These are phyloP conservation scores for Hemibagrus guttatus DNA, from an alignment of 2,797 vertebrate genomes.

Conservation along the genomic window DNA sequence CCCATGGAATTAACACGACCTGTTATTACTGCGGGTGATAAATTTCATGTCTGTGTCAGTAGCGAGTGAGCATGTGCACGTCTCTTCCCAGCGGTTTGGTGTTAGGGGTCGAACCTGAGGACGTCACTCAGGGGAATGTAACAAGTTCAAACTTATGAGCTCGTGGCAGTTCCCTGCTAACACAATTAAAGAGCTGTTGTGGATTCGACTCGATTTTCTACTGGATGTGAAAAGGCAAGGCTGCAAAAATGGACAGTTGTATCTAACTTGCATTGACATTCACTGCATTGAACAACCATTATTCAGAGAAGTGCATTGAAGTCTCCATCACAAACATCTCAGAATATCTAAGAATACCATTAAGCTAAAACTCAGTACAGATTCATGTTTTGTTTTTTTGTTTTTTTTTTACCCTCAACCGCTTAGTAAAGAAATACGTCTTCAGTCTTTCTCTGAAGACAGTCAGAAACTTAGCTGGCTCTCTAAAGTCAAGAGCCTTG, in stretches of 20 bases:
- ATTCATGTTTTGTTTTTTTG: background rate
- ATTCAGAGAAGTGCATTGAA: background rate
- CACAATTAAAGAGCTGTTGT: slow-evolving; percentile 17
- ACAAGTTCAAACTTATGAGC: slow-evolving; percentile 34
- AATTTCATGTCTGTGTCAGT: slow-evolving; percentile 40
- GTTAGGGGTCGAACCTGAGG: slow-evolving; percentile 1
- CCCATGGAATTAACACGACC: slow-evolving; percentile 14
- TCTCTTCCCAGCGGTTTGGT: slow-evolving; percentile 38
- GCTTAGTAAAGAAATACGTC: background rate
- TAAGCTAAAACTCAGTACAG: background rate
- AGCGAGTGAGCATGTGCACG: slow-evolving; percentile 43
- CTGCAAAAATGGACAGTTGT: background rate
- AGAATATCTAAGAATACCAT: background rate
- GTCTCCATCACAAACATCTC: background rate
- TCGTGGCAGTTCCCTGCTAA: slow-evolving; percentile 34
- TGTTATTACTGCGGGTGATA: slow-evolving; percentile 26
- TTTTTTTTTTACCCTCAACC: too few relatives aligned
- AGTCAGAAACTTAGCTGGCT: background rate
- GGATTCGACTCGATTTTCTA: slow-evolving; percentile 18
- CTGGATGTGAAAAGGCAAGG: slow-evolving; percentile 2
- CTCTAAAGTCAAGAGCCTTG: background rate
- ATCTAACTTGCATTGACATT: background rate
- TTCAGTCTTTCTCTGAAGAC: background rate
- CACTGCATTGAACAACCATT: background rate
- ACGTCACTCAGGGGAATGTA: slow-evolving; percentile 42